Evolutionary conservation across 2,113 vertebrate genomes (phyloP).

Genomic region (Pluvianellus socialis): DNA sequence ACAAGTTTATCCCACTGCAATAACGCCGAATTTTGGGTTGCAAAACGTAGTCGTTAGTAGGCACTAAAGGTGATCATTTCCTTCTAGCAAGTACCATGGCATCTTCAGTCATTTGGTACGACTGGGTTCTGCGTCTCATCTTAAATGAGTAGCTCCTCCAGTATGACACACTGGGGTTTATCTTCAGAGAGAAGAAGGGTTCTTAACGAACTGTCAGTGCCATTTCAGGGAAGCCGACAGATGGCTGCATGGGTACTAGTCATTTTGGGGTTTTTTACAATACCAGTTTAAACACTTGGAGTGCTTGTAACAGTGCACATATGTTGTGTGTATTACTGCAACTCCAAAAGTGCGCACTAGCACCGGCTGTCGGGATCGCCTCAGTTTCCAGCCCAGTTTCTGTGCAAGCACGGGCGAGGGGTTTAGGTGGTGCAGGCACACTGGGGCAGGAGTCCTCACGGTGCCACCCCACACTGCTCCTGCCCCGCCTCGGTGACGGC

Average conservation of each 20-base stretch:
- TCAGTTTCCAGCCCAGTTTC: not conserved
- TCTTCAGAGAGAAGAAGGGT: not conserved
- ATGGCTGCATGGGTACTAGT: not conserved
- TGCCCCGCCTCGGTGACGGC: not conserved
- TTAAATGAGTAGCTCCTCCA: conserved; percentile 1
- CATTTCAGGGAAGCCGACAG: not conserved
- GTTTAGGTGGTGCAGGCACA: not conserved
- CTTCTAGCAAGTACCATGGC: not conserved
- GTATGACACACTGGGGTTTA: not conserved
- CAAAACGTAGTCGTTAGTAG: not conserved
- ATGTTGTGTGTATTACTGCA: not conserved
- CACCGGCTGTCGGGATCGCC: fast-evolving
- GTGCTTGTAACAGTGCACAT: not conserved
- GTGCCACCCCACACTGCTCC: not conserved
- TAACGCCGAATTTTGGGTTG: not conserved
- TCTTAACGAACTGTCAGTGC: not conserved
- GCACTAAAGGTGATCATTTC: not conserved
- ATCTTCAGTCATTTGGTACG: not conserved
- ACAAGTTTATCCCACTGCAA: not conserved
- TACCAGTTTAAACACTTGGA: not conserved
- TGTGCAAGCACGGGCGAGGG: not conserved
- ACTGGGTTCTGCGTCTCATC: not conserved
- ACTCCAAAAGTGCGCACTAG: not conserved
- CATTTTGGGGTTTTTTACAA: not conserved
- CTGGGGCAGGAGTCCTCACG: not conserved